Evolutionary conservation across 2,888 invertebrate genomes (phyloP).

Genomic region (Ceriagrion tenellum): DNA sequence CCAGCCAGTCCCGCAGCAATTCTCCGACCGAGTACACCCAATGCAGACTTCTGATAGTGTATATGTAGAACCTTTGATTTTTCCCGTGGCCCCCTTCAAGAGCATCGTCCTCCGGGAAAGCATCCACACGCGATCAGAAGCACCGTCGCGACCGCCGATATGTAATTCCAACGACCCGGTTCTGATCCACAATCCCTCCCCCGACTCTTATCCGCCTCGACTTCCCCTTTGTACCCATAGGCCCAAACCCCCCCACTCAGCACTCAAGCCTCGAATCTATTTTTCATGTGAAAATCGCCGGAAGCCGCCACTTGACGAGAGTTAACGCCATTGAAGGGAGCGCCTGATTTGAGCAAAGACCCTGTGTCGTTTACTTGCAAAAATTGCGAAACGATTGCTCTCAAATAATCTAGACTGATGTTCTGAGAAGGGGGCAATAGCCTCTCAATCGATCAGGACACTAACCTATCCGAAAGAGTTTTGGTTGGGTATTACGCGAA

Average conservation of each 20-base stretch:
- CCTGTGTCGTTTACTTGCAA: neutral
- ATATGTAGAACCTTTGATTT: too few species aligned
- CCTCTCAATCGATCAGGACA: neutral
- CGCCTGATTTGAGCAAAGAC: neutral
- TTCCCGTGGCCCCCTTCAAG: neutral
- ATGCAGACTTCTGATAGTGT: too few species aligned
- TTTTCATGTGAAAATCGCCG: neutral
- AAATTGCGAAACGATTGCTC: neutral
- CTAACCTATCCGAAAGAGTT: neutral
- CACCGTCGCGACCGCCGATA: neutral
- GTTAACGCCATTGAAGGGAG: neutral
- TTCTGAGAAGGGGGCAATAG: neutral
- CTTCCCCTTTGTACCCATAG: neutral
- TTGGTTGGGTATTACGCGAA: neutral
- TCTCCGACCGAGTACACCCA: too few species aligned
- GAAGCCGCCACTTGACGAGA: neutral
- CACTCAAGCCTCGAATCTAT: neutral
- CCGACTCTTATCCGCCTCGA: neutral
- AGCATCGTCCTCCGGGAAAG: neutral
- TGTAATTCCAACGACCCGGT: neutral
- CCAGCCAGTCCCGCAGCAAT: too few species aligned
- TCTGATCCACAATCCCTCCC: neutral
- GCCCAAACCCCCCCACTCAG: neutral
- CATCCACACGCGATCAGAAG: neutral
- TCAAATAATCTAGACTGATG: neutral